Evolutionary conservation across 2,113 vertebrate species (phyloP).

Genomic region (Amazona vittata): DNA sequence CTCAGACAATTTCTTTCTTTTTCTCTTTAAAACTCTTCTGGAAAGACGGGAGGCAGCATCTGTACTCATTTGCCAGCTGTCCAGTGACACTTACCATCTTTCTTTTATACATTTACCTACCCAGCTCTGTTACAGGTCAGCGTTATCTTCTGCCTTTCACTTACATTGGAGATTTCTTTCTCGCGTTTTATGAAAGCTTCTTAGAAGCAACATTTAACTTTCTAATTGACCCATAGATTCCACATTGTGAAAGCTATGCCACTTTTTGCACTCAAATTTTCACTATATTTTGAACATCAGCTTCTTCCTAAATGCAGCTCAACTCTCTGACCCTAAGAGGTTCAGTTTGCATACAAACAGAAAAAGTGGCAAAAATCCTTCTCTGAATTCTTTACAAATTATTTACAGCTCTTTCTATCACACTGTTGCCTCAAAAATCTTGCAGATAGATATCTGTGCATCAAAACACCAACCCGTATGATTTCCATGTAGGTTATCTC

Average conservation of each 20-base stretch:
- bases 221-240: not conserved
- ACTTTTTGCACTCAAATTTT: not conserved
- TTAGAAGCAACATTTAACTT: not conserved
- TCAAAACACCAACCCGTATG: not conserved
- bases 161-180: not conserved
- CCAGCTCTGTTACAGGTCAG: not conserved
- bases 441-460: not conserved
- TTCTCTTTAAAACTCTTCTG: not conserved
- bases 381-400: not conserved
- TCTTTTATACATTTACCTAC: not conserved
- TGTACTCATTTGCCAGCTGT: not conserved
- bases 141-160: not conserved
- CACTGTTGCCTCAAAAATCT: not conserved
- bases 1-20: not conserved
- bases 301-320: not conserved
- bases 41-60: not conserved
- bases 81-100: not conserved
- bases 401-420: not conserved
- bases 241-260: not conserved
- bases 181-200: not conserved
- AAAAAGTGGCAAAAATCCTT: not conserved
- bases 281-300: not conserved
- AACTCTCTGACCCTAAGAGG: not conserved
- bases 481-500: not conserved
- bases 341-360: not conserved